These are phyloP conservation scores for Gobiocypris rarus DNA, from an alignment of 2,113 vertebrate species.

Conservation along the genomic window DNA sequence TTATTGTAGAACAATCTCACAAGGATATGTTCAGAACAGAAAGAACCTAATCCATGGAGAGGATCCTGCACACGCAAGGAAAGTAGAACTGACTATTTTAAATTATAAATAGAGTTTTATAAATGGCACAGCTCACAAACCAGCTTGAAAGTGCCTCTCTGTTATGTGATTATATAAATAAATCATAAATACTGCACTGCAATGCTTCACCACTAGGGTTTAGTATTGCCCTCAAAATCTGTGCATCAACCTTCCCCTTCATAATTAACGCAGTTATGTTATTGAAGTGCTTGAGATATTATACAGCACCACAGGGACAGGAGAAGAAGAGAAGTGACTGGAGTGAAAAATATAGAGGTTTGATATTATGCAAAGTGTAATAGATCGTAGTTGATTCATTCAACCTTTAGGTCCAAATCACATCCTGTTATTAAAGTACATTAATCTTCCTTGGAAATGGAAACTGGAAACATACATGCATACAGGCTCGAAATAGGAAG, in stretches of 20 bases:
- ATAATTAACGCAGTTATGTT: background rate
- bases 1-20: conserved; percentile 25
- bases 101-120: conserved; percentile 11
- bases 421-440: background rate
- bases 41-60: background rate
- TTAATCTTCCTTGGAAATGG: background rate
- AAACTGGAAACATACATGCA: background rate
- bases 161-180: background rate
- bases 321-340: background rate
- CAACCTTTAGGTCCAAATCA: conserved; percentile 4
- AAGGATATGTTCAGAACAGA: background rate
- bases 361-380: background rate
- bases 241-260: background rate
- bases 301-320: conserved; percentile 1
- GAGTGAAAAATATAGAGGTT: background rate
- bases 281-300: background rate
- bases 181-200: conserved; percentile 20
- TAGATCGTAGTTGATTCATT: background rate
- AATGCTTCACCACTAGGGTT: conserved; percentile 12
- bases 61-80: background rate
- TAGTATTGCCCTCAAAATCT: background rate
- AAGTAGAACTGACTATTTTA: background rate
- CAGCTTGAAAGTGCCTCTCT: background rate
- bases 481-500: background rate
- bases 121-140: conserved; percentile 28